Percentiles rank a stretch among this genome's conserved stretches.
These are phyloP conservation scores for Dipodomys spectabilis DNA, from an alignment of 2,113 vertebrate genomes.

Conservation along the genomic window DNA sequence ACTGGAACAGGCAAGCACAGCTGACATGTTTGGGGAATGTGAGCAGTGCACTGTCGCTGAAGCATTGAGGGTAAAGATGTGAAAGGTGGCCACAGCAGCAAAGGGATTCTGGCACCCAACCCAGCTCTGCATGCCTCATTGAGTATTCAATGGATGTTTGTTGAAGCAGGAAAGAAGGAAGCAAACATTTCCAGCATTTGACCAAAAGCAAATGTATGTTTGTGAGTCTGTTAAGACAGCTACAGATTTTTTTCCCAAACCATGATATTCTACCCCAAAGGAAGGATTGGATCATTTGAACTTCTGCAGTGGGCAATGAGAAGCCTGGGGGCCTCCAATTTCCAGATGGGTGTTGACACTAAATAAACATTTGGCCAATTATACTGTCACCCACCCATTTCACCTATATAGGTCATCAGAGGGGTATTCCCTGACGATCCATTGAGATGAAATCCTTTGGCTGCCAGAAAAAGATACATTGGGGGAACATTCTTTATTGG, in stretches of 20 bases:
- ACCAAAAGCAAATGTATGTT: slow-evolving; percentile 21
- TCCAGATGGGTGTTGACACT: background rate
- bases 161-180: slow-evolving; percentile 33
- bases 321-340: background rate
- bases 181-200: slow-evolving; percentile 39
- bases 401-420: background rate
- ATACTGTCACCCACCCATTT: background rate
- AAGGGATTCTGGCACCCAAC: background rate
- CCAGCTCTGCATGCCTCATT: background rate
- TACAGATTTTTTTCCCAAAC: background rate
- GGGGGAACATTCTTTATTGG: background rate
- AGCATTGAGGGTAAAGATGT: background rate
- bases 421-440: background rate
- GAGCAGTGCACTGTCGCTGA: background rate
- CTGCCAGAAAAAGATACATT: background rate
- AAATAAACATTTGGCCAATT: background rate
- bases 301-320: background rate
- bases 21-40: background rate
- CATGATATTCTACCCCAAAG: background rate
- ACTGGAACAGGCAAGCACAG: fast-evolving
- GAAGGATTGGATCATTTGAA: background rate
- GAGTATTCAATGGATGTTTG: background rate
- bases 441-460: background rate
- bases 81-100: background rate
- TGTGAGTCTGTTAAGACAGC: background rate